Conservation (phyloP, 2,113 vertebrate genomes). For the Eudorcas thomsonii region DNA sequence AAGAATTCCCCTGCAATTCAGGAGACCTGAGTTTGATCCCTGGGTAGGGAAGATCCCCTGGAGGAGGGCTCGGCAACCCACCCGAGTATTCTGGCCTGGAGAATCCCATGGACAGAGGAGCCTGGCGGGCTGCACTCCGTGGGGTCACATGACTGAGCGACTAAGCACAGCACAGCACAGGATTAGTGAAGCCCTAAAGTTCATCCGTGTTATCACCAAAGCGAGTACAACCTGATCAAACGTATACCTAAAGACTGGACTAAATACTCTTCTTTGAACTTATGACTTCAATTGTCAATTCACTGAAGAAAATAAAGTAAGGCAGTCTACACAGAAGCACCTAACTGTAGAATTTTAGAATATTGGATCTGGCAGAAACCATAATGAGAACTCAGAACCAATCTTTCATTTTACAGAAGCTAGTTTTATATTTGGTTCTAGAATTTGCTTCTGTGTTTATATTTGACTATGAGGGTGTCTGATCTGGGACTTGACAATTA, state of each 20-base stretch:
- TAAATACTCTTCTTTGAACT: not conserved
- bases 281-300: not conserved
- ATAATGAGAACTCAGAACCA: not conserved
- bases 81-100: not conserved
- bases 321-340: not conserved
- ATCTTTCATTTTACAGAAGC: not conserved
- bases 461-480: not conserved
- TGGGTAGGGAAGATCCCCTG: not conserved
- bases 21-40: not conserved
- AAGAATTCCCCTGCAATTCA: not conserved
- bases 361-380: not conserved
- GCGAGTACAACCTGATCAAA: not conserved
- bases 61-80: not conserved
- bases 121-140: not conserved
- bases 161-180: not conserved
- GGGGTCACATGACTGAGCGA: not conserved
- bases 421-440: not conserved
- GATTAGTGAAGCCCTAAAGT: not conserved
- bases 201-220: not conserved
- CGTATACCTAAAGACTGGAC: not conserved
- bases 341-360: not conserved
- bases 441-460: not conserved
- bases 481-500: not conserved
- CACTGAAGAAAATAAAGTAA: not conserved
- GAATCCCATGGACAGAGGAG: not conserved